Percentiles rank a stretch among this genome's conserved stretches.
Evolutionary conservation across 1,140 invertebrate species (phyloP).

Genomic region (Drosophila erecta): DNA sequence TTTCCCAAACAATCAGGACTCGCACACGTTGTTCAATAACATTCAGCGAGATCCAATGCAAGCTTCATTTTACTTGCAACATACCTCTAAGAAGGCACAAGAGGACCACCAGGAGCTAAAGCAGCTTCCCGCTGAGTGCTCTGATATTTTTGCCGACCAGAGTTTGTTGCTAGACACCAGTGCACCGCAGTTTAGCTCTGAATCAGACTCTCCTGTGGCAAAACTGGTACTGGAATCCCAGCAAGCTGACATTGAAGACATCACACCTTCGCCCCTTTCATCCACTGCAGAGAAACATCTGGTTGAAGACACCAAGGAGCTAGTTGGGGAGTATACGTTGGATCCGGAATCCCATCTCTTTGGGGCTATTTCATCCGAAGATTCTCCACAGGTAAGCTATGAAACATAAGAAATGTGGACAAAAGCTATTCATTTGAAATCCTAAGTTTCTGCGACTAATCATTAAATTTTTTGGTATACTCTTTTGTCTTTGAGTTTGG

Average conservation of each 20-base stretch:
- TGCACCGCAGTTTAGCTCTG: slow-evolving; percentile 54
- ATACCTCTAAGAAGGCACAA: slow-evolving; percentile 58
- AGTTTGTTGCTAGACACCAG: slow-evolving; percentile 64
- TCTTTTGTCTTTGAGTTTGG: slow-evolving; percentile 51
- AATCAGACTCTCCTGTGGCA: slow-evolving; percentile 26
- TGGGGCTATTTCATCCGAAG: slow-evolving; percentile 44
- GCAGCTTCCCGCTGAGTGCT: slow-evolving; percentile 7
- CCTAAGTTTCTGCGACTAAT: slow-evolving; percentile 44
- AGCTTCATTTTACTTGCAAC: slow-evolving; percentile 74
- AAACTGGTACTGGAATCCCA: slow-evolving; percentile 64
- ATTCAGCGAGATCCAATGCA: slow-evolving; percentile 67
- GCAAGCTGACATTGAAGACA: slow-evolving; percentile 59
- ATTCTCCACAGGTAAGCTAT: slow-evolving; percentile 63
- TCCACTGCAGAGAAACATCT: slow-evolving; percentile 79
- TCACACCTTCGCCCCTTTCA: slow-evolving; percentile 69
- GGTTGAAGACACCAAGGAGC: slow-evolving; percentile 76
- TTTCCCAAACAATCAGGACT: slow-evolving; percentile 17
- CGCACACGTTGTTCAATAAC: slow-evolving; percentile 17
- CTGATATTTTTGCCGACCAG: slow-evolving; percentile 35
- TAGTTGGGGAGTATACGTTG: slow-evolving; percentile 10
- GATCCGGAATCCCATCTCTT: slow-evolving; percentile 30
- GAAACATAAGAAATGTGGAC: slow-evolving; percentile 10
- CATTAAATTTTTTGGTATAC: slow-evolving; percentile 83
- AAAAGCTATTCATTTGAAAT: slow-evolving; percentile 31
- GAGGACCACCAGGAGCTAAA: slow-evolving; percentile 1